phyloP scores from a whole-genome alignment of 2,797 vertebrate genomes.

The Cheirogaleus major region DNA sequence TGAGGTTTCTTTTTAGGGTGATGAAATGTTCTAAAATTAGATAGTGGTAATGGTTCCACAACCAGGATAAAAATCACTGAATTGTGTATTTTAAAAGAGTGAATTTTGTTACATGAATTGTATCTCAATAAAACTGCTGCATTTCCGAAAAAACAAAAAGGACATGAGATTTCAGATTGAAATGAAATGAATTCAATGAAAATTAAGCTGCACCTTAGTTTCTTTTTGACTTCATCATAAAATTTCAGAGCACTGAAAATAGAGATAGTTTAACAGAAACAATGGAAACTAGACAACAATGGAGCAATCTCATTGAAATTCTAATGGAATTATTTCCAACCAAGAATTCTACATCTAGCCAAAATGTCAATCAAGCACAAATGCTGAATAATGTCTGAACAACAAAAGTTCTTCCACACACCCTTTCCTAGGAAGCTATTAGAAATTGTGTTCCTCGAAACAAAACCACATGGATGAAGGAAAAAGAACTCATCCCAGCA shows the following conservation, averaged over 20 bases:
- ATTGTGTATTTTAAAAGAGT: neutral
- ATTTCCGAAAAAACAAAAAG: neutral
- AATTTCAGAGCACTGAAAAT: slow-evolving; percentile 24
- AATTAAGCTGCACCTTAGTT: neutral
- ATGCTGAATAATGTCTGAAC: neutral
- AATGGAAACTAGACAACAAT: neutral
- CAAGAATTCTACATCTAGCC: neutral
- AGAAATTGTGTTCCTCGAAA: neutral
- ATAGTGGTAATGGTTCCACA: neutral
- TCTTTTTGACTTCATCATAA: neutral
- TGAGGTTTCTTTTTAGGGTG: neutral
- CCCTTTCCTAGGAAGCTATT: neutral
- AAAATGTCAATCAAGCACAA: slow-evolving; percentile 1
- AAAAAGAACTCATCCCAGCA: neutral
- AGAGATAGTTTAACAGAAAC: neutral
- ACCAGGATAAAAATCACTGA: neutral
- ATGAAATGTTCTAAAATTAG: slow-evolving; percentile 6
- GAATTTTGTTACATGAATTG: neutral
- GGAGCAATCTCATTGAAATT: neutral
- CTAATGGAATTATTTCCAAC: slow-evolving; percentile 11
- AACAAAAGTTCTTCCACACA: neutral
- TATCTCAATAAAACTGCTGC: neutral
- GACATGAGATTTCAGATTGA: neutral
- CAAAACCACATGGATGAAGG: neutral
- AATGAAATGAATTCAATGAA: neutral